These are phyloP conservation scores for Adelosebastes latens DNA, from an alignment of 2,797 vertebrate genomes.

Conservation along the genomic window DNA sequence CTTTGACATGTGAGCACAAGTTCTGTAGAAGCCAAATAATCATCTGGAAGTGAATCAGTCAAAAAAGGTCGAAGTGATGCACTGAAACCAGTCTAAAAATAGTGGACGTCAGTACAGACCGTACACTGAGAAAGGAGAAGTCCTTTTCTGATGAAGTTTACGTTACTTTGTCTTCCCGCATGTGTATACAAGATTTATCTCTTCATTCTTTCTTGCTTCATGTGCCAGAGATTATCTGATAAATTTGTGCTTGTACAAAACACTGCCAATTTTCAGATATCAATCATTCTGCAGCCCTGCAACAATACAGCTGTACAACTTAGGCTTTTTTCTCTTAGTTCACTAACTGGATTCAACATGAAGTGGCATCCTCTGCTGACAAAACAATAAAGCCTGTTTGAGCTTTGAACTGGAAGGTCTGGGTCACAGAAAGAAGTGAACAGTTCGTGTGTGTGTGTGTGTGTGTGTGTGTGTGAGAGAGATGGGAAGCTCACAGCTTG, in stretches of 20 bases:
- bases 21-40: neutral
- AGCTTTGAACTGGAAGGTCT: constrained; percentile 25
- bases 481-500: constrained; percentile 33
- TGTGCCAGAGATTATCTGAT: constrained; percentile 35
- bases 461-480: neutral
- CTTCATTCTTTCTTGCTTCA: constrained; percentile 8
- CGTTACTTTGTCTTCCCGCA: neutral
- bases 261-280: neutral
- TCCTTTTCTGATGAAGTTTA: neutral
- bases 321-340: neutral
- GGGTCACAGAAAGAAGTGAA: constrained; percentile 9
- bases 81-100: neutral
- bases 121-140: neutral
- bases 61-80: neutral
- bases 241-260: constrained; percentile 19
- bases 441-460: neutral
- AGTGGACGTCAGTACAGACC: neutral
- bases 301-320: neutral
- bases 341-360: neutral
- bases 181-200: constrained; percentile 26
- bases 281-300: neutral
- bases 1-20: neutral
- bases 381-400: neutral
- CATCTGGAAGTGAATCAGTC: neutral
- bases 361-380: neutral